A percentile compares a stretch with the other conserved stretches of the same genome.
These are phyloP conservation scores for Crotalus horridus DNA, from an alignment of 2,113 vertebrate species.

Conservation along the genomic window DNA sequence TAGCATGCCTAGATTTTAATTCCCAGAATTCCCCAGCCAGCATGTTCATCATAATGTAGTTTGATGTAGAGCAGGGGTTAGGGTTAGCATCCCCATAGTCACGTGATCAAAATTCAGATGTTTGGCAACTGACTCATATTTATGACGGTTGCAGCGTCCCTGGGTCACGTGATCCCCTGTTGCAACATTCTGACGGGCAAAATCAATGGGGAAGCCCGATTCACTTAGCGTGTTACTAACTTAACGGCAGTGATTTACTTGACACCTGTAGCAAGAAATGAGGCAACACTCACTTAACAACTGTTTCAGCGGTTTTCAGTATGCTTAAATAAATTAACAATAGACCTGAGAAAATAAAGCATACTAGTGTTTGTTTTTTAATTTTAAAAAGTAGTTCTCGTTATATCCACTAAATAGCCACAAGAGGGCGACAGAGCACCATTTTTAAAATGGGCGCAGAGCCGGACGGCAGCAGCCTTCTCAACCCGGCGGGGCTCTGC, in stretches of 20 bases:
- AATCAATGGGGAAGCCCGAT: too few species aligned
- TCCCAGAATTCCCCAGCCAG: too few species aligned
- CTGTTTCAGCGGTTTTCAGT: background rate
- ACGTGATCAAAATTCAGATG: too few species aligned
- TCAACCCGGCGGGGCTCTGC: background rate
- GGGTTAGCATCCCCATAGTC: too few species aligned
- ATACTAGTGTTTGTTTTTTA: background rate
- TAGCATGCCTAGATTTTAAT: too few species aligned
- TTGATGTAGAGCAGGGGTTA: too few species aligned
- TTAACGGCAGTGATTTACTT: background rate
- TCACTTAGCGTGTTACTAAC: background rate
- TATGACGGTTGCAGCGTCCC: background rate
- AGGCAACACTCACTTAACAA: background rate
- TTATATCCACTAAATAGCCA: accelerated
- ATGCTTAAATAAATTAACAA: background rate
- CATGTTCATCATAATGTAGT: too few species aligned
- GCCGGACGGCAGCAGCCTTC: background rate
- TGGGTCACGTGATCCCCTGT: background rate
- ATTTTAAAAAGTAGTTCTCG: background rate
- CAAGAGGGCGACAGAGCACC: background rate
- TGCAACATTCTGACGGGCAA: background rate
- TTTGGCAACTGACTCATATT: background rate
- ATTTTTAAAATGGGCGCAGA: accelerated
- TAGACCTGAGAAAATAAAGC: background rate
- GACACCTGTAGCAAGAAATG: background rate